Evolutionary conservation across 1,140 invertebrate genomes (phyloP), one percentile per base, ranked within the genome.

Genomic region (Drosophila kohkoa): DNA sequence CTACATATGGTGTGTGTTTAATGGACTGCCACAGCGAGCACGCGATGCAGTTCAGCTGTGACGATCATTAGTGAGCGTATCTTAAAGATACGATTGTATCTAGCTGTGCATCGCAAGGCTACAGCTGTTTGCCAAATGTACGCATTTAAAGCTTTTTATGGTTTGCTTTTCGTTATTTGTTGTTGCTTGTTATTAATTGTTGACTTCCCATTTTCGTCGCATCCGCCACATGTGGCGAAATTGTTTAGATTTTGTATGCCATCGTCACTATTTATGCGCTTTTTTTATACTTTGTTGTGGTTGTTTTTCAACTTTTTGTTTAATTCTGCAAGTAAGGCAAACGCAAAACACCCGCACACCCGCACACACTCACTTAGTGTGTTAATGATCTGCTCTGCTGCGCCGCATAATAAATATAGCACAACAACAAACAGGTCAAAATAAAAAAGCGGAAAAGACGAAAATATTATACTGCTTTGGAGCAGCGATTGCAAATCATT

Each of bases 331-430:
- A 25, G 43, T 49, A 30, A 63, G 48, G 15, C 46, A 25, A 63
- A 6, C 59, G 11, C 13, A 46, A 66, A 20, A 59, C 45, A 30
- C 43, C 8, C 49, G 43, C 16, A 45, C 49, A 70, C 38, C 46
- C 68, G 15, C 59, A 16, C 58, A 45, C 55, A 48, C 43, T 54
- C 15, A 43, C 32, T 32, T 38, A 45, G 35, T 64, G 71, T 69
- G 81, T 72, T 71, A 78, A 75, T 82, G 79, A 82, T 87, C 64
- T 87, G 79, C 69, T 87, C 82, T 55, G 57, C 45, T 88, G 85
- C 72, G 54, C 62, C 62, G 65, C 76, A 79, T 79, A 83, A 80
- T 75, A 80, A 77, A 74, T 16, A 5, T 62, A 25, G 20, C 20
- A 25, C 20, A 25, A 25, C 25, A 48, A 68, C 65, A 15, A 63